Conservation (phyloP, 2,113 vertebrate species). For the Pluvialis apricaria region DNA sequence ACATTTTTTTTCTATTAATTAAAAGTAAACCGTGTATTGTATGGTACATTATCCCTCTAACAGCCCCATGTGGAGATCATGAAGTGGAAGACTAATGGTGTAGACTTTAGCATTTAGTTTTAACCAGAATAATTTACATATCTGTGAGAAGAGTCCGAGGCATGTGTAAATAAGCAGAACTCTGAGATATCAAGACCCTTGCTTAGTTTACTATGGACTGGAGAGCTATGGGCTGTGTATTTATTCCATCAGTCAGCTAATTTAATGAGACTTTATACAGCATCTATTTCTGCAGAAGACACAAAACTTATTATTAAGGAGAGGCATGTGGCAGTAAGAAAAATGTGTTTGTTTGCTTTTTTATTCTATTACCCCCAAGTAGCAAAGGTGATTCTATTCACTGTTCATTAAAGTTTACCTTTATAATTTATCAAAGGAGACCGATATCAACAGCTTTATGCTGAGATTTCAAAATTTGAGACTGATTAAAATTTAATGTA, state of each 20-base stretch:
- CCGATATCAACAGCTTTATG: slow-evolving; percentile 85
- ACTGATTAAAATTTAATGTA: slow-evolving; percentile 87
- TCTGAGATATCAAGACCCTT: slow-evolving; percentile 77
- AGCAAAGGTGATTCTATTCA: slow-evolving; percentile 92
- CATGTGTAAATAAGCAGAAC: slow-evolving; percentile 97
- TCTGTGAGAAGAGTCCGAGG: slow-evolving; percentile 87
- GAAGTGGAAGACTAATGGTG: slow-evolving; percentile 99
- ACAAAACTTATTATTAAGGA: slow-evolving; percentile 98
- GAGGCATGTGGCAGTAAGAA: slow-evolving; percentile 97
- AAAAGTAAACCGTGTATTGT: slow-evolving; percentile 99
- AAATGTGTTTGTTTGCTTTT: slow-evolving; percentile 93
- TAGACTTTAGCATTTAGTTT: slow-evolving; percentile 98
- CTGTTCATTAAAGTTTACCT: slow-evolving; percentile 94
- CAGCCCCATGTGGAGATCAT: slow-evolving; percentile 99
- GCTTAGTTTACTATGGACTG: slow-evolving; percentile 76
- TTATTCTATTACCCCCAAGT: slow-evolving; percentile 91
- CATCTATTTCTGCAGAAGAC: slow-evolving; percentile 91
- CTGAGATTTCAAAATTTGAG: slow-evolving; percentile 92
- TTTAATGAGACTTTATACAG: slow-evolving; percentile 94
- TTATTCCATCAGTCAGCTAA: slow-evolving; percentile 91
- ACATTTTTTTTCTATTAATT: slow-evolving; percentile 98
- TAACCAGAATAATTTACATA: slow-evolving; percentile 95
- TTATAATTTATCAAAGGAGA: slow-evolving; percentile 93
- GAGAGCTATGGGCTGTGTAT: slow-evolving; percentile 71
- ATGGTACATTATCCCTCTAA: slow-evolving; percentile 99